Conservation (phyloP, 2,797 vertebrate species). For the Acipenser ruthenus region DNA sequence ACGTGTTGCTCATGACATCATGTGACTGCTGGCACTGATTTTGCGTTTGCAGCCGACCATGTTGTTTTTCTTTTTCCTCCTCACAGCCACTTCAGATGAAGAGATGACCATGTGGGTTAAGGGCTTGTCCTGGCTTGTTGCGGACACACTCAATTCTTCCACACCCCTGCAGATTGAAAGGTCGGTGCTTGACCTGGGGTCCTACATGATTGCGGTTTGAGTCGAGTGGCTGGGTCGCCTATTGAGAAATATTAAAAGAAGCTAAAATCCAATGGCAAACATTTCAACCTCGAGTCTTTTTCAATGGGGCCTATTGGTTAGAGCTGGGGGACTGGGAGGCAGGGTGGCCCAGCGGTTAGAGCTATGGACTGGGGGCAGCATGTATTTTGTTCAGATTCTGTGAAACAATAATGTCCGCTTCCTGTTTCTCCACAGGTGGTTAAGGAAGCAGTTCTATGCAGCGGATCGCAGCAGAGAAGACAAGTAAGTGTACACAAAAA, state of each 20-base stretch:
- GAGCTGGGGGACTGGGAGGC: too few species aligned
- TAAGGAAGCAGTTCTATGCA: slow-evolving; percentile 93
- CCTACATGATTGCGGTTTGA: too few species aligned
- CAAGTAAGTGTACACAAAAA: slow-evolving; percentile 59
- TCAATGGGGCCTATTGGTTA: too few species aligned
- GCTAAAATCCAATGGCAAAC: too few species aligned
- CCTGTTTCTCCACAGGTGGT: slow-evolving; percentile 66
- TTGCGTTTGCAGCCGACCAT: too few species aligned
- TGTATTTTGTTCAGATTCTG: not conserved
- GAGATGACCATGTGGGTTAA: slow-evolving; percentile 98
- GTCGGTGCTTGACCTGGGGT: slow-evolving; percentile 39
- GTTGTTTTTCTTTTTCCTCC: not conserved
- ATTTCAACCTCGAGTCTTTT: too few species aligned
- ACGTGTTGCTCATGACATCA: not conserved
- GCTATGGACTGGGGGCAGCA: too few species aligned
- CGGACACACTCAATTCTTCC: slow-evolving; percentile 80
- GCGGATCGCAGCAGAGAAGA: slow-evolving; percentile 90
- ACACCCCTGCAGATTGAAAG: slow-evolving; percentile 94
- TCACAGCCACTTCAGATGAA: slow-evolving; percentile 84
- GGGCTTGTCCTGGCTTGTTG: slow-evolving; percentile 82
- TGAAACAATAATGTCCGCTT: not conserved
- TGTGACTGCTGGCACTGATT: too few species aligned
- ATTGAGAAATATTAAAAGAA: too few species aligned
- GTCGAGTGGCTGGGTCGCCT: too few species aligned
- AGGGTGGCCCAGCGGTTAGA: too few species aligned